Evolutionary conservation across 2,888 invertebrate species (phyloP).

Genomic region (Drosophila eohydei): DNA sequence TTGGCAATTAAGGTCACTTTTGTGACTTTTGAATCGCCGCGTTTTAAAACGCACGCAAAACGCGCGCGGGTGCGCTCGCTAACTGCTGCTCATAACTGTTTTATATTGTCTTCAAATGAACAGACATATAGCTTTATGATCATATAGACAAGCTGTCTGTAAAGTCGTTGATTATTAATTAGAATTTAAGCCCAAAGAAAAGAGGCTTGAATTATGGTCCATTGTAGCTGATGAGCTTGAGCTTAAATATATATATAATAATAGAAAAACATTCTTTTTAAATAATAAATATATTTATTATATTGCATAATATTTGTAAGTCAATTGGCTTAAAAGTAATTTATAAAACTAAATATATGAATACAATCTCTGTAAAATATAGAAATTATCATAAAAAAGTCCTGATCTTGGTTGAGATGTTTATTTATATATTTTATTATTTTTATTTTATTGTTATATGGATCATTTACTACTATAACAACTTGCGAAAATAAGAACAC

Average conservation of each 20-base stretch:
- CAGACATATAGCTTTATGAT: constrained; percentile 11
- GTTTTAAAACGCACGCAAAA: constrained; percentile 35
- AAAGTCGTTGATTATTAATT: not conserved
- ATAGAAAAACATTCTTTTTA: not conserved
- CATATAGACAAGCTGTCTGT: not conserved
- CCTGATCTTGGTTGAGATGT: too few species aligned
- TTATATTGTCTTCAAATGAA: constrained; percentile 30
- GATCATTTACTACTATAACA: too few species aligned
- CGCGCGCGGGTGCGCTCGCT: constrained; percentile 28
- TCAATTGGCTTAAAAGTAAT: too few species aligned
- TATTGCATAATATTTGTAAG: too few species aligned
- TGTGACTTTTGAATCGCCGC: constrained; percentile 22
- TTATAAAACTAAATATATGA: too few species aligned
- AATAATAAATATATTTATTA: not conserved
- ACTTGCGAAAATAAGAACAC: too few species aligned
- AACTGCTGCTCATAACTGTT: constrained; percentile 2
- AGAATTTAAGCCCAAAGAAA: not conserved
- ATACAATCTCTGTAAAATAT: too few species aligned
- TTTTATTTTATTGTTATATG: too few species aligned
- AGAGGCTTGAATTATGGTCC: not conserved
- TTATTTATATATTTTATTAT: too few species aligned
- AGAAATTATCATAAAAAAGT: too few species aligned
- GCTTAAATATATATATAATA: not conserved
- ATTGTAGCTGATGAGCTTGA: not conserved
- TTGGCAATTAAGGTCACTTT: constrained; percentile 74